phyloP scores from a whole-genome alignment of 2,113 vertebrate genomes.

The Rhinolophus ferrumequinum region DNA sequence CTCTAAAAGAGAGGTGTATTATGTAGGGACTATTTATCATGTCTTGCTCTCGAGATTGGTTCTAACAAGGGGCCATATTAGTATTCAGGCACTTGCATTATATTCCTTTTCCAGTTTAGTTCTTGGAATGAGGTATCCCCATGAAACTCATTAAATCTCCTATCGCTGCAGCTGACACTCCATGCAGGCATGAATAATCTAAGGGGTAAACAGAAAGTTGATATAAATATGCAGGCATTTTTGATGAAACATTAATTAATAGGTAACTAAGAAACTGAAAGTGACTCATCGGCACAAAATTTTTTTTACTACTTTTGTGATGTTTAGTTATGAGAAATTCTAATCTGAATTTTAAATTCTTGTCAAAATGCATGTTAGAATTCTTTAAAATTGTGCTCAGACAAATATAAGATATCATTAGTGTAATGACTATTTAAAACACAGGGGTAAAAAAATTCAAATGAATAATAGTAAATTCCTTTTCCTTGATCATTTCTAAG shows the following conservation, averaged over 20 bases:
- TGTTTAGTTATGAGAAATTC: neutral
- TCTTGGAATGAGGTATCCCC: slow-evolving; percentile 76
- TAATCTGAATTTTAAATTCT: slow-evolving; percentile 28
- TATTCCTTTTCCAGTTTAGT: slow-evolving; percentile 73
- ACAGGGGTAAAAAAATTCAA: neutral
- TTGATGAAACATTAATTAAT: slow-evolving; percentile 64
- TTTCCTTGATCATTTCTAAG: slow-evolving; percentile 23
- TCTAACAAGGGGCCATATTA: slow-evolving; percentile 75
- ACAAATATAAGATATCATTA: neutral
- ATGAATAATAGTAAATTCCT: neutral
- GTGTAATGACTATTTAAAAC: slow-evolving; percentile 1
- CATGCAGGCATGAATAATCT: slow-evolving; percentile 82
- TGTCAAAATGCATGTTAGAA: neutral
- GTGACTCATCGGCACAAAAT: slow-evolving; percentile 1
- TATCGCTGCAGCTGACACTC: slow-evolving; percentile 76
- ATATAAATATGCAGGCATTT: slow-evolving; percentile 81
- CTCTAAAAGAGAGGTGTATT: slow-evolving; percentile 40
- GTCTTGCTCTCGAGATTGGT: neutral
- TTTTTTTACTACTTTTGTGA: slow-evolving; percentile 10
- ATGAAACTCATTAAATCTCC: slow-evolving; percentile 84
- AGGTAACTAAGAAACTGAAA: slow-evolving; percentile 36
- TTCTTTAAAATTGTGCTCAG: neutral
- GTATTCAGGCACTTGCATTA: slow-evolving; percentile 73
- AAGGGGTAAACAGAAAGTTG: slow-evolving; percentile 81
- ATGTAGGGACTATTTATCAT: slow-evolving; percentile 51